Base-by-base conservation (phyloP, 2,113 vertebrate species). In the Caretta caretta region DNA sequence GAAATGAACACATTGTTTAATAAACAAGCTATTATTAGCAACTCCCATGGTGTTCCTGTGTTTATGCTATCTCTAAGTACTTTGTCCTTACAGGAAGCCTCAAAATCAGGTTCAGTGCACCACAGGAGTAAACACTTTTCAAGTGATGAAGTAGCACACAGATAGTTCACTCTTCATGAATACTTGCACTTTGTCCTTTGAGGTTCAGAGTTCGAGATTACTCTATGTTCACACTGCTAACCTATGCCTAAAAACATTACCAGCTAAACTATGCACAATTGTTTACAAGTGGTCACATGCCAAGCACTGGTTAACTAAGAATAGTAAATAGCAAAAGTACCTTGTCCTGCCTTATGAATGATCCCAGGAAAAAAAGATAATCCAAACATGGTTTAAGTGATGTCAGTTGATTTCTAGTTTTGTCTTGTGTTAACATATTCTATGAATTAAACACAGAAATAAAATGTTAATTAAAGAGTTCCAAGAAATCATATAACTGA, bases 101-200 rank as follows among this genome's bases (percentile, higher is more conserved):
- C 24, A 88, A n/a, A 83, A 53, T 53, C 25, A 59, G n/a, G 20
- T 50, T 27, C 48, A 62, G 25, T 29, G 56, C 56, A 80, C 13
- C 11, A 22, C 20, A 79, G 46, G 38, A 24, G n/a, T 72, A 72
- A 19, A 46, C 9, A 20, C 31, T 90, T 56, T 0, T 80, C 12
- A 62, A 75, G 50, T 9, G 35, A 80, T 20, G 22, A 56, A 46
- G 8, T 38, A 13, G 38, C 22, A 75, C 10, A 24, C 38, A 38
- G n/a, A 38, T n/a, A 42, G 38, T 75, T 75, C 0, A 0, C 11
- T 49, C 6, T 19, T 3, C 5, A 65, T 9, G 42, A 42, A 20
- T 57, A 83, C 62, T 38, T 48, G 54, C 48, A 22, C 8, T 2
- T 75, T 75, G 22, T 75, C 69, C 1, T 13, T 48, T 83, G 49